Base-by-base conservation (phyloP, 2,888 invertebrate genomes). In the Isoperla grammatica region DNA sequence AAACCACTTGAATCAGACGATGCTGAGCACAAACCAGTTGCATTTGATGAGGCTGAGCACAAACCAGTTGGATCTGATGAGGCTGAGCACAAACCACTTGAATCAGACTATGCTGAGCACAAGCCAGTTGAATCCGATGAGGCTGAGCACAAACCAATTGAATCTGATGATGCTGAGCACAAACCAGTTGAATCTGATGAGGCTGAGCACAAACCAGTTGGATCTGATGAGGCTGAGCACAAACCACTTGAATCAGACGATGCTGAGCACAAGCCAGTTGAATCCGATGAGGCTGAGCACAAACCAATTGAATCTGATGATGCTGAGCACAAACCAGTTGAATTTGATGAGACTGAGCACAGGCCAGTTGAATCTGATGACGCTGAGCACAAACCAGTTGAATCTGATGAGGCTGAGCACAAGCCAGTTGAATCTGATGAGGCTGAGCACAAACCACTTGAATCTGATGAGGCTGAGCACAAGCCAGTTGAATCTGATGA, bases 111-210 rank as follows among this genome's bases (percentile, higher is more conserved):
- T 13, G 42, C 62, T 39, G 19, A 57, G 5, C 59, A 63, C 29
- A 57, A 48, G 17, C 22, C 60, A 39, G 61, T 61, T 43, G 59
- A 35, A 9, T 17, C 42, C 11, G 61, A 59, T 19, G 13, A 48
- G 6, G 20, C 5, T 35, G 22, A 37, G n/a, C n/a, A n/a, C n/a
- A n/a, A n/a, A n/a, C n/a, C n/a, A n/a, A n/a, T n/a, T 65, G 46
- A 61, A 56, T 56, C 46, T 46, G 63, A 61, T 9, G 29, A 48
- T 29, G 43, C 57, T 59, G 74, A 73, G 65, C 71, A 68, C 13
- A 73, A 74, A 45, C 19, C 53, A 20, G 43, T 29, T 12, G 22
- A 37, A 29, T 8, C 40, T 40, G 37, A 23, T 46, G 13, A 20
- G 17, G 19, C 8, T 29, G 37, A 43, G 17, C 55, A 37, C 19